Evolutionary conservation across 1,140 invertebrate genomes (phyloP).

Genomic region (Lepidurus arcticus): DNA sequence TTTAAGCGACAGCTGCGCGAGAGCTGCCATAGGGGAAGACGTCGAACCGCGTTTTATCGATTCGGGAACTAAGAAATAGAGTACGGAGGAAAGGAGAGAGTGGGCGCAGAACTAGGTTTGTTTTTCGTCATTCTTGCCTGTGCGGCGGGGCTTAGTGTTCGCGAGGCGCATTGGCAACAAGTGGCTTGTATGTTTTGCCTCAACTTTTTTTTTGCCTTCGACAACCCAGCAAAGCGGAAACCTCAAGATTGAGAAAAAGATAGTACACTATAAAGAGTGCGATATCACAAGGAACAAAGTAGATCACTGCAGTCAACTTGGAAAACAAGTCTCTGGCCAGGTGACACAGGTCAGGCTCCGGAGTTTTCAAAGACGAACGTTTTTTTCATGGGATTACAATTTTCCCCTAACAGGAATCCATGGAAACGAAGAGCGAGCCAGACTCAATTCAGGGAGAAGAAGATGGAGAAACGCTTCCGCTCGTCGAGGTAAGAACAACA

Average conservation of each 20-base stretch:
- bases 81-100: neutral
- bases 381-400: neutral
- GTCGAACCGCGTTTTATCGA: neutral
- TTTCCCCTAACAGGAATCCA: neutral
- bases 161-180: neutral
- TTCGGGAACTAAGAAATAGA: neutral
- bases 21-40: neutral
- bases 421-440: neutral
- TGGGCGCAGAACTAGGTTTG: neutral
- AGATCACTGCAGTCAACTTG: neutral
- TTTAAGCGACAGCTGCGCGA: no score
- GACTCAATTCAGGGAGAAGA: neutral
- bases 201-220: conserved; percentile 6
- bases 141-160: neutral
- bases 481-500: neutral
- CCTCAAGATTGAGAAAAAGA: neutral
- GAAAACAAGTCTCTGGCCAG: neutral
- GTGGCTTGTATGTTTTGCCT: conserved; percentile 8
- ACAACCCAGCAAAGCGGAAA: neutral
- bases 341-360: neutral
- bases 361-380: neutral
- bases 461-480: neutral
- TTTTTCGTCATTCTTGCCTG: neutral
- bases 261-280: neutral
- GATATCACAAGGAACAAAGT: neutral